Evolutionary conservation across 2,113 vertebrate genomes (phyloP), one percentile per base, ranked within the genome.

Genomic region (Gulo gulo): DNA sequence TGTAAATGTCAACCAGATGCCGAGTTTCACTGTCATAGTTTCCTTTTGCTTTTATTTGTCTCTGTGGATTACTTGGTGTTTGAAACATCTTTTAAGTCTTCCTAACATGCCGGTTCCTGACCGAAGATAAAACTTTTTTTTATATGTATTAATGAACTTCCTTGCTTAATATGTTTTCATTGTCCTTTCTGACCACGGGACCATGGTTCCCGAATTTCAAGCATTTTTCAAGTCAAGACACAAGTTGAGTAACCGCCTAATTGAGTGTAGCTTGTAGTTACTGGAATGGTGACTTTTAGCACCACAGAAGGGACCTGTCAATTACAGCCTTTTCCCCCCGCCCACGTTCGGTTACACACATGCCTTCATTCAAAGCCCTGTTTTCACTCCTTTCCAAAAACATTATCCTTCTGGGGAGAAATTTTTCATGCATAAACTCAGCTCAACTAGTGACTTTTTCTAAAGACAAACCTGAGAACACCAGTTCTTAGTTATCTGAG

Each of bases 1-100:
- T 98, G 98, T 96, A 98, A 99, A 99, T 98, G 96, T 98, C 98
- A 99, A 97, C 96, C 98, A 99, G 98, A 98, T 98, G 98, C 97
- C 95, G 95, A 85, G 96, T 97, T 76, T 97, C 81, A 81, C 7
- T 91, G 78, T 13, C 34, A 52, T 82, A 45, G 65, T 92, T 90
- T 47, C 52, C 42, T 73, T 83, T 39, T 20, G 50, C 71, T 92
- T 93, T 90, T 71, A 93, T 89, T 87, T 80, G 65, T 94, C 91
- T 95, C 92, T 45, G 91, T 26, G 88, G 67, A 94, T 94, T 5
- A 24, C 61, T 96, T 96, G 78, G 85, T 98, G 69, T 89, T 95
- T 97, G 73, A 91, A 92, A 96, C 59, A 83, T 47, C 95, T 97
- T 88, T 52, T 26, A 7, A 94, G 63, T 57, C n/a, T 84, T 93